phyloP scores from a whole-genome alignment of 2,888 invertebrate genomes.

The Drosophila nigricruria region DNA sequence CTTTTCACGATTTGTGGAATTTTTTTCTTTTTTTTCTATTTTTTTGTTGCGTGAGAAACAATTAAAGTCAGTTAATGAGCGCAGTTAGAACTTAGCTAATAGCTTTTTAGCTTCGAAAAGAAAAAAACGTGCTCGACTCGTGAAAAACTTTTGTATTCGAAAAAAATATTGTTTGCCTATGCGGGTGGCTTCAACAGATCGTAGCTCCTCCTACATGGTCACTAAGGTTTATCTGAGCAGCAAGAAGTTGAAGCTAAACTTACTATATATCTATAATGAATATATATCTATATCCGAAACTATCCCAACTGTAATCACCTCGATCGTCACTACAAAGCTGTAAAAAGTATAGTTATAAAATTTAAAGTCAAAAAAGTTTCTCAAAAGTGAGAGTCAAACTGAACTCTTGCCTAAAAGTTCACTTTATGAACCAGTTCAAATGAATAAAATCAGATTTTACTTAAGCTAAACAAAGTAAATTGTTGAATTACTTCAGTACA shows the following conservation, averaged over 20 bases:
- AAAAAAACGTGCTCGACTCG: not conserved
- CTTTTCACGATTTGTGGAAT: conserved; percentile 25
- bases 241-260: not conserved
- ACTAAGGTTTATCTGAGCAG: not conserved
- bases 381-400: no score
- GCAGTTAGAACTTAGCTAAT: conserved; percentile 7
- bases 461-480: not conserved
- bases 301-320: no score
- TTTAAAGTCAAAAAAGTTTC: no score
- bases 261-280: not conserved
- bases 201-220: not conserved
- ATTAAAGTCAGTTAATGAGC: conserved; percentile 13
- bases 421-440: not conserved
- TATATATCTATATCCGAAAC: no score
- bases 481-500: not conserved
- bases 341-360: no score
- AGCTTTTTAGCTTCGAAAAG: not conserved
- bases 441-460: not conserved
- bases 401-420: no score
- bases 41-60: conserved; percentile 25
- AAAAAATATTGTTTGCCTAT: not conserved
- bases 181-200: not conserved
- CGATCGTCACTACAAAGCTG: no score
- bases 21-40: conserved; percentile 29
- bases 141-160: not conserved